phyloP scores from a whole-genome alignment of 2,888 invertebrate species.

The Lasioglossum leucozonium region DNA sequence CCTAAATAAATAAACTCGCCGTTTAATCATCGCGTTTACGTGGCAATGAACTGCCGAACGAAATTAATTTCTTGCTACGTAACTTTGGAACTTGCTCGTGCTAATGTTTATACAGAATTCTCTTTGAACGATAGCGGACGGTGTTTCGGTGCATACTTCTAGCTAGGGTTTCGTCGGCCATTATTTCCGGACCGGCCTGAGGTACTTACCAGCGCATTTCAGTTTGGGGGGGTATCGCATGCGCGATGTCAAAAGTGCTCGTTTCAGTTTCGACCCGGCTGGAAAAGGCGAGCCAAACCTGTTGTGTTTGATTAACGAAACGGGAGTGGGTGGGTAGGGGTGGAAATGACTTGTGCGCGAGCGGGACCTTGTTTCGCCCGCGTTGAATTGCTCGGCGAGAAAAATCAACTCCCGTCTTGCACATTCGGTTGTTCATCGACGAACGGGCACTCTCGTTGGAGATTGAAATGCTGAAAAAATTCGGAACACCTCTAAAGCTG shows the following conservation, averaged over 20 bases:
- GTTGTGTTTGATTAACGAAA: slow-evolving; percentile 14
- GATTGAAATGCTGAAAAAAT: slow-evolving; percentile 30
- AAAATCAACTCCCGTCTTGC: slow-evolving; percentile 22
- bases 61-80: neutral
- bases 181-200: neutral
- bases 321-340: too few relatives aligned
- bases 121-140: neutral
- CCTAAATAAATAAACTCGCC: too few relatives aligned
- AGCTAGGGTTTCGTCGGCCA: neutral
- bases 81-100: neutral
- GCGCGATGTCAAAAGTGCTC: neutral
- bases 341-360: neutral
- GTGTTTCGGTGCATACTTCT: neutral
- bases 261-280: neutral
- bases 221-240: neutral
- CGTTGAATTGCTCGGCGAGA: slow-evolving; percentile 21
- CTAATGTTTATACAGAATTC: neutral
- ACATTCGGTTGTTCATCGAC: slow-evolving; percentile 2
- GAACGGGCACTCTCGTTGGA: neutral
- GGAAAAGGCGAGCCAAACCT: neutral
- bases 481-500: slow-evolving; percentile 11
- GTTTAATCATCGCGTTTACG: neutral
- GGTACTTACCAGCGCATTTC: neutral
- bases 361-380: slow-evolving; percentile 14
- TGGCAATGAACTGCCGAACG: neutral